Evolutionary conservation across 2,797 vertebrate species (phyloP), one percentile per base, ranked within the genome.

Genomic region (Hippopotamyrus pictus): DNA sequence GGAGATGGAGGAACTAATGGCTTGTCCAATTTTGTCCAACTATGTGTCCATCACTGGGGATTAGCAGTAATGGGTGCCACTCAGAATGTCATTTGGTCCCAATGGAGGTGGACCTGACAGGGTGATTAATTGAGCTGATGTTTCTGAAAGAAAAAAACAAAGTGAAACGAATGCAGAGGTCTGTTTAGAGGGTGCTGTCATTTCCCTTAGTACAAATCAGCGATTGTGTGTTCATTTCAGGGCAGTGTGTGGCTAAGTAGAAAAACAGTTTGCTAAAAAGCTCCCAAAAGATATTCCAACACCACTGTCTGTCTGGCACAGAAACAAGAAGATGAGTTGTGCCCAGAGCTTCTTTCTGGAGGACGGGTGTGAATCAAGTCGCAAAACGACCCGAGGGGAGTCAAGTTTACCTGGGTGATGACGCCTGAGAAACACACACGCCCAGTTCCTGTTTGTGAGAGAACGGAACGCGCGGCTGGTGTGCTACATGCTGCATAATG

Each of bases 81-180:
- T 73, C 65, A 73, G 65, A 37, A 73, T 73, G 29, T 73, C 65
- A 73, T 73, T 73, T 37, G 65, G 65, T 73, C 5, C 65, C 65
- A 79, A 3, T 79, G 73, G 73, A 46, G 73, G 37, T 44, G 41
- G 17, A 79, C 14, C 14, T 79, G 73, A 79, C 73, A 79, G 41
- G 37, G 19, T 79, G 73, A 79, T 79, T 79, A 79, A 79, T 79
- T 79, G 73, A 41, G 73, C 41, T 79, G 41, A 79, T 79, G 73
- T 44, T 79, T 79, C 33, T 79, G 33, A 37, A 73, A 1, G 6
- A 44, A 79, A 44, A 79, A 37, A 69, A n/a, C 33, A 79, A 79
- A 41, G 37, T 44, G 33, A 44, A 79, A 79, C 7, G 19, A 79
- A 79, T 44, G 19, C 14, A 44, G 73, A 79, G 41, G 73, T 44